phyloP scores from a whole-genome alignment of 2,113 vertebrate species.

The Lepidothrix coronata region DNA sequence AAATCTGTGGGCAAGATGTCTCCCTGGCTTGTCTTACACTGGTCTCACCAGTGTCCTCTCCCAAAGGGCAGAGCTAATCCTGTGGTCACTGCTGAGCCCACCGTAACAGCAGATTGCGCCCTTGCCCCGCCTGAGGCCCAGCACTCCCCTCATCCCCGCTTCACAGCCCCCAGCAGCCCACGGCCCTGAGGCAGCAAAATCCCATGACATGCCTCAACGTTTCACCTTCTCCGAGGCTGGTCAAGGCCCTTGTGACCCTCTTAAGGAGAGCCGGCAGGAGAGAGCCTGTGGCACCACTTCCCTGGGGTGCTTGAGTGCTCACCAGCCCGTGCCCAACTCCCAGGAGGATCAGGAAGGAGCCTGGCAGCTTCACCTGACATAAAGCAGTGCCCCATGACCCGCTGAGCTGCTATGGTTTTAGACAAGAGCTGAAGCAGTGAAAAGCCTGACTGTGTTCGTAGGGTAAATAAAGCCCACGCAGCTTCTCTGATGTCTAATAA shows the following conservation, averaged over 20 bases:
- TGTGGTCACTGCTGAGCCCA: background rate
- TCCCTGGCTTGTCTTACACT: background rate
- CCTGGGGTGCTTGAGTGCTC: accelerated
- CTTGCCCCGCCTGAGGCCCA: background rate
- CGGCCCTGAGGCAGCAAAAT: background rate
- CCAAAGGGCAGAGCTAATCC: background rate
- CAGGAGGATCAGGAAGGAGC: background rate
- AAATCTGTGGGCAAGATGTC: background rate
- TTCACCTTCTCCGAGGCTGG: background rate
- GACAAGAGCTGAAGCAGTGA: background rate
- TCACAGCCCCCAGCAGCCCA: background rate
- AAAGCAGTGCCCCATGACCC: background rate
- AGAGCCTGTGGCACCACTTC: background rate
- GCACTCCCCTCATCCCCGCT: background rate
- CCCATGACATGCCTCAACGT: background rate
- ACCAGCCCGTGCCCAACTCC: background rate
- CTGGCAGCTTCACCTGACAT: background rate
- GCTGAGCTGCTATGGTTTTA: background rate
- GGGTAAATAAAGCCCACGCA: background rate
- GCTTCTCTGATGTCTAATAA: background rate
- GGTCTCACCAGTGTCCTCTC: background rate
- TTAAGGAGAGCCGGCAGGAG: background rate
- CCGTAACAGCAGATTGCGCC: accelerated
- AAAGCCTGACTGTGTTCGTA: background rate
- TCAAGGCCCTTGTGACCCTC: background rate